Evolutionary conservation across 2,797 vertebrate species (phyloP).

Genomic region (Podarcis lilfordi): DNA sequence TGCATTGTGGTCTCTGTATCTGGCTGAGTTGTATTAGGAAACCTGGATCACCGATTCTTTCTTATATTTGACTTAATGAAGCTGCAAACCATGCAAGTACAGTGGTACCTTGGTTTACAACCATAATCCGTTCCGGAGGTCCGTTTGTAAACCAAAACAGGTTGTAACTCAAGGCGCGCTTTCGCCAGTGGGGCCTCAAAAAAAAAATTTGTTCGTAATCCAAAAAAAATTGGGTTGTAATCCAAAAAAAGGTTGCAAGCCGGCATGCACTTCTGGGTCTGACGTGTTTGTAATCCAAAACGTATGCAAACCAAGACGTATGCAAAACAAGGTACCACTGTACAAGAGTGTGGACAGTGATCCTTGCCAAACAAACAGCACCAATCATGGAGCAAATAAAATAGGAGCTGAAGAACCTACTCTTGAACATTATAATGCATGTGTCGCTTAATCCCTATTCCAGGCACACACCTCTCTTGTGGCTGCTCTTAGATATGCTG

Average conservation of each 20-base stretch:
- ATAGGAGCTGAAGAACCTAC: not conserved
- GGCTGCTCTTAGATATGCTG: not conserved
- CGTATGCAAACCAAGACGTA: too few relatives aligned
- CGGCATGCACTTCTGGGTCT: too few relatives aligned
- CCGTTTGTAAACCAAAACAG: too few relatives aligned
- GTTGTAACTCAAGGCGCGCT: too few relatives aligned
- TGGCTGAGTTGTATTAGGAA: not conserved
- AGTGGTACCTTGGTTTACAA: too few relatives aligned
- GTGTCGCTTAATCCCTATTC: not conserved
- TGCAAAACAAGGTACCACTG: too few relatives aligned
- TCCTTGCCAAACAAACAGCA: not conserved
- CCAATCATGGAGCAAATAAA: not conserved
- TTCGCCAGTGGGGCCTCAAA: too few relatives aligned
- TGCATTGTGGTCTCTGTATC: not conserved
- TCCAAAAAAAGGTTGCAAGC: too few relatives aligned
- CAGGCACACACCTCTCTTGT: not conserved
- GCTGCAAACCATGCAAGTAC: not conserved
- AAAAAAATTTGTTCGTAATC: too few relatives aligned
- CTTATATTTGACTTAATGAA: not conserved
- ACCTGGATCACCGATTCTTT: not conserved
- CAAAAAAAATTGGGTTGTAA: too few relatives aligned
- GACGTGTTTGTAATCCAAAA: too few relatives aligned
- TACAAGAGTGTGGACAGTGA: not conserved
- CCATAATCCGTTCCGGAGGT: too few relatives aligned
- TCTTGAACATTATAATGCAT: not conserved